Evolutionary conservation across 2,797 vertebrate genomes (phyloP), one percentile per base, ranked within the genome.

Genomic region (Megalops cyprinoides): DNA sequence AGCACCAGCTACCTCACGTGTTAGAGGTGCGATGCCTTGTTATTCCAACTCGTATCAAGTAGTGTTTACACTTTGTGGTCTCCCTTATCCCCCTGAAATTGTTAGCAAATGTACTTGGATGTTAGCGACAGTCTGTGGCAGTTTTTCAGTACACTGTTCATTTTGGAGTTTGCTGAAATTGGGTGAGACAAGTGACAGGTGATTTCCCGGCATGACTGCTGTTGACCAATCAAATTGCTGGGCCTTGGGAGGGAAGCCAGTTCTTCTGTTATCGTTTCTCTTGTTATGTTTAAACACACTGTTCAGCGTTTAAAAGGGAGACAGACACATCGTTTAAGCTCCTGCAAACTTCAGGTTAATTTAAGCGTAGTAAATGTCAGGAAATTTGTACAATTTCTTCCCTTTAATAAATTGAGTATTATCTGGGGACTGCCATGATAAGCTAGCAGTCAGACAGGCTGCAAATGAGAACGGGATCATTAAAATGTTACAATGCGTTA

Each of bases 401-500:
- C 37, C 2, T 18, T 69, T 18, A 39, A 31, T 39, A 39, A 39
- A 39, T 9, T 18, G 65, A 74, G 5, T 8, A 53, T 49, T 53
- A 34, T 53, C 28, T 49, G 31, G 9, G 23, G 31, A 65, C 39
- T 75, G 46, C 74, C 49, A 20, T 75, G 74, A 39, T 53, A 28
- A 3, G 25, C 31, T n/a, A 20, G 44, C 44, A 51, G 44, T 75
- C 10, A 51, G n/a, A 51, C 39, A 51, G 25, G 25, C 28, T 49
- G 46, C n/a, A 75, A 53, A 49, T 75, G 49, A 51, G 51, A 75
- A 75, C 39, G 25, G 15, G 18, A 44, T 75, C 31, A 75, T 75
- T 75, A 75, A 75, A 75, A 75, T 34, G 74, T 31, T 53, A 75
- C 37, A 51, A 53, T 75, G 46, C 14, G 51, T 34, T 75, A 20